phyloP scores from a whole-genome alignment of 2,888 invertebrate genomes.

The Mythimna vitellina region DNA sequence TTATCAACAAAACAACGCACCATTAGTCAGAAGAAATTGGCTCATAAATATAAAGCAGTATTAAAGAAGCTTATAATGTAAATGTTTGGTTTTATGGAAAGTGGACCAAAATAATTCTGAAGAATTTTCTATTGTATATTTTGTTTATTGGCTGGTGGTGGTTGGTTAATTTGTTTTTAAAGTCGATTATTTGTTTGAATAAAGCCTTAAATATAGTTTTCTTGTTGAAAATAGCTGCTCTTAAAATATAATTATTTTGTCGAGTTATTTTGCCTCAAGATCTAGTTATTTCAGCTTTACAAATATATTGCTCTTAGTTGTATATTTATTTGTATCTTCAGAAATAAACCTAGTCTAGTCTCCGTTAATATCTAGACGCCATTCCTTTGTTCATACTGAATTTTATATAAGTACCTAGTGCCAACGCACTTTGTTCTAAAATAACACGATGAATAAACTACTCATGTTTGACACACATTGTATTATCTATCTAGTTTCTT shows the following conservation, averaged over 20 bases:
- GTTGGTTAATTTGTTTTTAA: constrained; percentile 45
- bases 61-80: constrained; percentile 73
- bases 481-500: constrained; percentile 3
- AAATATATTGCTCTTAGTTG: constrained; percentile 7
- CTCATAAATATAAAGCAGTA: constrained; percentile 79
- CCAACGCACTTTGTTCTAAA: constrained; percentile 32
- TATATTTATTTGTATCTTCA: constrained; percentile 7
- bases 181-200: constrained; percentile 42
- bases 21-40: constrained; percentile 76
- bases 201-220: constrained; percentile 21
- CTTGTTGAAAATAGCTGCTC: constrained; percentile 23
- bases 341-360: constrained; percentile 12
- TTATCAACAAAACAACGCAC: constrained; percentile 72
- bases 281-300: constrained; percentile 1
- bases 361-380: constrained; percentile 10
- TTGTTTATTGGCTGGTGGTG: constrained; percentile 41
- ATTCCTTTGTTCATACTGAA: constrained; percentile 2
- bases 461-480: constrained; percentile 16
- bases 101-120: constrained; percentile 67
- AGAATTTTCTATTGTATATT: constrained; percentile 62
- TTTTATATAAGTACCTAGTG: constrained; percentile 17
- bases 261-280: constrained; percentile 3
- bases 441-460: constrained; percentile 10
- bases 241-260: constrained; percentile 25
- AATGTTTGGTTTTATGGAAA: constrained; percentile 74